These are phyloP conservation scores for Asarcornis scutulata DNA, from an alignment of 2,113 vertebrate genomes.

Conservation along the genomic window DNA sequence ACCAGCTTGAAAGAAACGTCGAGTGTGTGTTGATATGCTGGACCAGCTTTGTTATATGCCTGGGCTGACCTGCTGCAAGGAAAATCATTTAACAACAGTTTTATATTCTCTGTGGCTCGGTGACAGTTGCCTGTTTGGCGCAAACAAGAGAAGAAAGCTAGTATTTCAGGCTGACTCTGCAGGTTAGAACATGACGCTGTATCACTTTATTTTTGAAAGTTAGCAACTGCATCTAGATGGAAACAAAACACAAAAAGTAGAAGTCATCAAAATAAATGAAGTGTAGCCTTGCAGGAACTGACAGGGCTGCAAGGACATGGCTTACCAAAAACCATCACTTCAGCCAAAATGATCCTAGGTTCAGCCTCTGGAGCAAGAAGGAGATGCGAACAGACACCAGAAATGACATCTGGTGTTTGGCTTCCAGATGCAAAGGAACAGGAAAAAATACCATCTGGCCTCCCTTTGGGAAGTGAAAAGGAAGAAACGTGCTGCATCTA, in stretches of 20 bases:
- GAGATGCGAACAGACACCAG: not conserved
- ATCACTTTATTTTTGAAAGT: not conserved
- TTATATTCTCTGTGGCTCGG: not conserved
- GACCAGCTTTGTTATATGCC: not conserved
- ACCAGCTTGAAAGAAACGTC: not conserved
- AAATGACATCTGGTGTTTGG: not conserved
- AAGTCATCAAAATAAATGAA: not conserved
- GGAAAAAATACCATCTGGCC: not conserved
- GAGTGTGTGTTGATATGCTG: not conserved
- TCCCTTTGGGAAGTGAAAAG: not conserved
- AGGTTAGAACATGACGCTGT: fast-evolving
- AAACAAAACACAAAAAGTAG: not conserved
- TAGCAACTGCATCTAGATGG: not conserved
- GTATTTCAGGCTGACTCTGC: not conserved
- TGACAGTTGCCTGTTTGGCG: not conserved
- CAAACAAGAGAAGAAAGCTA: not conserved
- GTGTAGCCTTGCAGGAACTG: not conserved
- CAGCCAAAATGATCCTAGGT: not conserved
- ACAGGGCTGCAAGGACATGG: not conserved
- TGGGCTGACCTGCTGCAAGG: not conserved
- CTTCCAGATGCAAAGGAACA: not conserved
- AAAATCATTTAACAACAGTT: not conserved
- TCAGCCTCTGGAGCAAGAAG: not conserved
- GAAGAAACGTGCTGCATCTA: not conserved
- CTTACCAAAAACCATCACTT: not conserved